Conservation (phyloP, 2,113 vertebrate species). For the Pangasianodon gigas region DNA sequence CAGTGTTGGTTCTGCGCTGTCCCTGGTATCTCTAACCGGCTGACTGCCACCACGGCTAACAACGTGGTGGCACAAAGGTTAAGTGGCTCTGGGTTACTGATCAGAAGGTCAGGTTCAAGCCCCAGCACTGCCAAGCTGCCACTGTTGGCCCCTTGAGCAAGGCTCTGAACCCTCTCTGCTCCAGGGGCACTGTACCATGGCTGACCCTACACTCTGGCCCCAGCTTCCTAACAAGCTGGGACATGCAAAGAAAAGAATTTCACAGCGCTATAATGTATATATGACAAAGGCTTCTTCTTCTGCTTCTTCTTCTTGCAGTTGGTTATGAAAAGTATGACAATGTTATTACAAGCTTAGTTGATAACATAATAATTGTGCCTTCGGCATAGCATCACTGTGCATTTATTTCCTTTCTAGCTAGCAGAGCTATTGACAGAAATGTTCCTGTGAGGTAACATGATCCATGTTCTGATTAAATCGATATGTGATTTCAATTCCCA, state of each 20-base stretch:
- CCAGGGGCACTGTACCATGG: background rate
- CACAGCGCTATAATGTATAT: background rate
- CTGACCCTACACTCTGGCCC: background rate
- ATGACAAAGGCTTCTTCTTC: background rate
- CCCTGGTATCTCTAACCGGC: background rate
- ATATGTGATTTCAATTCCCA: background rate
- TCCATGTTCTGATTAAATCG: background rate
- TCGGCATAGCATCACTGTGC: background rate
- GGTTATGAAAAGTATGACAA: background rate
- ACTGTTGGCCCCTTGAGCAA: background rate
- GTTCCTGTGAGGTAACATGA: background rate
- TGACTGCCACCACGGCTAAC: background rate
- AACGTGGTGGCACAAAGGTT: background rate
- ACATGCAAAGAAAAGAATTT: background rate
- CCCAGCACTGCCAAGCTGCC: background rate
- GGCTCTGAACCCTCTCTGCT: background rate
- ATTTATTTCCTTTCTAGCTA: background rate
- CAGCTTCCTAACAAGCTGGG: background rate
- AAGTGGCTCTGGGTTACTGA: background rate
- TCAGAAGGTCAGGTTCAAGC: background rate
- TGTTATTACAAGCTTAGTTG: background rate
- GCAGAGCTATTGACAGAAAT: background rate
- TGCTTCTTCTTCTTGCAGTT: background rate
- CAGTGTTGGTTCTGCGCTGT: background rate
- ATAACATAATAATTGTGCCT: background rate